Evolutionary conservation across 2,888 invertebrate species (phyloP).

Genomic region (Mellilla xanthometata): DNA sequence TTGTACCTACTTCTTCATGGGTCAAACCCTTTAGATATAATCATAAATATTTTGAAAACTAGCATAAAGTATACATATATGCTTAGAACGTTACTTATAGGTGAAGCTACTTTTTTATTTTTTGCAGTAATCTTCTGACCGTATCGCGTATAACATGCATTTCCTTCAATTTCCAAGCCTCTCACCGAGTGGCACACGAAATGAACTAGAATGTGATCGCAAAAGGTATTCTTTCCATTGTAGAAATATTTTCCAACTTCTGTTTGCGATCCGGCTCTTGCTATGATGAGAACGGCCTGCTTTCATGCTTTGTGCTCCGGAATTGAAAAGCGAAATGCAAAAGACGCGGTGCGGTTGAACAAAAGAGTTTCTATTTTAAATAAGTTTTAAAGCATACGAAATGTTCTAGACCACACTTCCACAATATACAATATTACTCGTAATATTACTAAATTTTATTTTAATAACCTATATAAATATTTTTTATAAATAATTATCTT

Average conservation of each 20-base stretch:
- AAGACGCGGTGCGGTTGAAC: conserved; percentile 4
- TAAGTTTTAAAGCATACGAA: no score
- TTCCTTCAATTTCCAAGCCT: conserved; percentile 39
- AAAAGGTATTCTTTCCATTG: conserved; percentile 16
- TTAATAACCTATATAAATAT: no score
- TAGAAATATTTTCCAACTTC: conserved; percentile 20
- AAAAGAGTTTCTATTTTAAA: conserved; percentile 1
- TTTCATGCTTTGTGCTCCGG: conserved; percentile 11
- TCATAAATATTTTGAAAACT: no score
- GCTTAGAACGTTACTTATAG: no score
- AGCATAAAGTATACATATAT: no score
- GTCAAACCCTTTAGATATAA: no score
- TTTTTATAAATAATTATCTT: no score
- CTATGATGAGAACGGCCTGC: conserved; percentile 21
- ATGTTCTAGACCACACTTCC: no score
- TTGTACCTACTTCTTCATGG: no score
- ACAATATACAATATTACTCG: no score
- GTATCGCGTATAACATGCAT: conserved; percentile 19
- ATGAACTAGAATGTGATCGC: conserved; percentile 11
- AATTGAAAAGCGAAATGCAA: conserved; percentile 8
- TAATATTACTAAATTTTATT: no score
- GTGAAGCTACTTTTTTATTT: no score
- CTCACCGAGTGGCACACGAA: conserved; percentile 9
- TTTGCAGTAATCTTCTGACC: not conserved
- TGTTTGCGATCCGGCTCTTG: conserved; percentile 21